Evolutionary conservation across 2,113 vertebrate genomes (phyloP), one percentile per base, ranked within the genome.

Genomic region (Ancistrus triradiatus): DNA sequence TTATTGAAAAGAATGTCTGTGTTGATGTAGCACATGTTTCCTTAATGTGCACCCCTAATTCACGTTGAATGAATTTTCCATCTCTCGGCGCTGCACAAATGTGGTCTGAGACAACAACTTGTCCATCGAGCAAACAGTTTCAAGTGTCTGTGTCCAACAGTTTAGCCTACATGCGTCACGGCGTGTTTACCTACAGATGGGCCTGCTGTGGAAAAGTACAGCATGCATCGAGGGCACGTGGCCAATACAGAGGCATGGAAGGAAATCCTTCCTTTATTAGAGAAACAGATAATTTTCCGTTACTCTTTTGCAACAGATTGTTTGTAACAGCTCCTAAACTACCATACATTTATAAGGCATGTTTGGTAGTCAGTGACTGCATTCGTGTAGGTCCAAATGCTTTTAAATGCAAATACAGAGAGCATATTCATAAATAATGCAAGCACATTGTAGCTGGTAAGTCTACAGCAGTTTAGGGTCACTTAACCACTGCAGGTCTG

Each of bases 121-220:
- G 49, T 52, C 21, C 61, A 13, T 22, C 5, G 18, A 25, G 44
- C 9, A 43, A 51, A 51, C 49, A 43, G 25, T 24, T 35, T 55
- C 25, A 17, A 53, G 49, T 53, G 62, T 11, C 50, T 46, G 40
- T 24, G 17, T 44, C 4, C 13, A 33, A 28, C 40, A 15, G 21
- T 42, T 43, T 57, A 63, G 33, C 25, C 51, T 28, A 10, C 22
- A 28, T 56, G 59, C 50, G 31, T 49, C 43, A 40, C 59, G 35
- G 59, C 9, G 5, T 69, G 42, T 69, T 56, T 69, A 55, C 50
- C 42, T 62, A 55, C 66, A 48, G 28, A 46, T 43, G 40, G 4
- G 17, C 21, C 38, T 38, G n/a, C 43, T 14, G 50, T 69, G 42
- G 67, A 57, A 69, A 69, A 69, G 43, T 69, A 56, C 67, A 28